Evolutionary conservation across 2,888 invertebrate species (phyloP), one percentile per base, ranked within the genome.

Genomic region (Cecidostiba fungosa): DNA sequence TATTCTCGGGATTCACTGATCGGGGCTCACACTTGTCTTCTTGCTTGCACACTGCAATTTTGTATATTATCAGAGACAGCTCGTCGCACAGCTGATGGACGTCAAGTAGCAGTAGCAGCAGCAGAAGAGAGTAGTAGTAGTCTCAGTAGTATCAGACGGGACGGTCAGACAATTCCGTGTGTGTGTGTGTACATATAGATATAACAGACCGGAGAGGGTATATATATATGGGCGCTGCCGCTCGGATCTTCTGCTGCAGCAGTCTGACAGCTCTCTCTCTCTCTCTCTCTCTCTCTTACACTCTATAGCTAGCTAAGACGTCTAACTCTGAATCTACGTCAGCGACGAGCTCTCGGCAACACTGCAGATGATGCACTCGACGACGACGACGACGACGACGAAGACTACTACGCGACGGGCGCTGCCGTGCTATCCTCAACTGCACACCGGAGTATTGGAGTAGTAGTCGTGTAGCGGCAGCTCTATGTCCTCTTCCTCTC

Each of bases 61-160:
- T 3, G 32, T 32, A 32, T 32, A 32, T n/a, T 3, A 32, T 32
- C 32, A 32, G 3, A 32, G 32, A 32, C 32, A 32, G 32, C 32
- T 32, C 32, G n/a, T 12, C 43, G 12, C 43, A 43, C 43, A 43
- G 43, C 43, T 43, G 43, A 43, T 32, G 32, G 32, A 32, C 32
- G 32, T 32, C 32, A 32, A 32, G 32, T 32, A 32, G 32, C 32
- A 32, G 32, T 3, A 32, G 32, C 32, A 32, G 32, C 47, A 47
- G 47, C 10, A 10, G 16, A 1, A n/a, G n/a, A n/a, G n/a, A 47
- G 47, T 6, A 47, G 47, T 6, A 47, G 54, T 19, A 6, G 26
- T 54, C 26, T n/a, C 54, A 82, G 85, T 85, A 74, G 82, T 85
- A 73, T 54, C 82, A 85, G 82, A n/a, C 82, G 82, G 73, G 26